These are phyloP conservation scores for Monoplex corrugatus DNA, from an alignment of 2,888 invertebrate genomes.

Conservation along the genomic window DNA sequence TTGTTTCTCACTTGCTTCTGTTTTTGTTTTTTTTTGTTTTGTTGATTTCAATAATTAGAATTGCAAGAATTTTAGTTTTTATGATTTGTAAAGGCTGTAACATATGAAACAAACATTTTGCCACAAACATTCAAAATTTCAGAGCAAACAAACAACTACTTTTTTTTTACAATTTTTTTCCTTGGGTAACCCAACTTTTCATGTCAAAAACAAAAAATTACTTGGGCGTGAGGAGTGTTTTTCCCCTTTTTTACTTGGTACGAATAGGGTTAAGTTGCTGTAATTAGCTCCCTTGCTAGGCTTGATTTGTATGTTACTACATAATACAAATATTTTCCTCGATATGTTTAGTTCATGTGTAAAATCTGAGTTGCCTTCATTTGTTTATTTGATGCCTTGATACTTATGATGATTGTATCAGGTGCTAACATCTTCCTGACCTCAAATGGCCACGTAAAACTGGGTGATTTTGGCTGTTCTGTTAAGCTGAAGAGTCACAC, in stretches of 20 bases:
- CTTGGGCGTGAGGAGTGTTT: background rate
- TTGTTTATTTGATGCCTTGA: background rate
- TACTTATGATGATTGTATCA: slow-evolving; percentile 75
- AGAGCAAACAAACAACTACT: slow-evolving; percentile 2
- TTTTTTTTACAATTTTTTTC: background rate
- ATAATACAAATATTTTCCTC: no score
- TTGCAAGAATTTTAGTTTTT: background rate
- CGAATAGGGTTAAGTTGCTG: slow-evolving; percentile 32
- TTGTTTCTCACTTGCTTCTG: background rate
- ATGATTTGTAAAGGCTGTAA: background rate
- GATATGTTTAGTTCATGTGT: no score
- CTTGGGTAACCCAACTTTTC: background rate
- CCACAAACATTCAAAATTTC: background rate
- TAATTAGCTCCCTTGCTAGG: no score
- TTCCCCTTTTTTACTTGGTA: slow-evolving; percentile 16
- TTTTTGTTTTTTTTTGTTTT: background rate
- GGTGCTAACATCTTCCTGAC: slow-evolving; percentile 97
- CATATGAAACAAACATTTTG: background rate
- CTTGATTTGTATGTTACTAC: no score
- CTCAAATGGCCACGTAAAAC: slow-evolving; percentile 89
- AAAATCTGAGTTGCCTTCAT: no score
- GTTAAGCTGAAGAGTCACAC: slow-evolving; percentile 91
- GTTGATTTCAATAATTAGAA: background rate
- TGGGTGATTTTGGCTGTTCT: slow-evolving; percentile 97
- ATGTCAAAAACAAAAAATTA: background rate